Conservation (phyloP, 2,888 invertebrate species). For the Volucella bombylans region DNA sequence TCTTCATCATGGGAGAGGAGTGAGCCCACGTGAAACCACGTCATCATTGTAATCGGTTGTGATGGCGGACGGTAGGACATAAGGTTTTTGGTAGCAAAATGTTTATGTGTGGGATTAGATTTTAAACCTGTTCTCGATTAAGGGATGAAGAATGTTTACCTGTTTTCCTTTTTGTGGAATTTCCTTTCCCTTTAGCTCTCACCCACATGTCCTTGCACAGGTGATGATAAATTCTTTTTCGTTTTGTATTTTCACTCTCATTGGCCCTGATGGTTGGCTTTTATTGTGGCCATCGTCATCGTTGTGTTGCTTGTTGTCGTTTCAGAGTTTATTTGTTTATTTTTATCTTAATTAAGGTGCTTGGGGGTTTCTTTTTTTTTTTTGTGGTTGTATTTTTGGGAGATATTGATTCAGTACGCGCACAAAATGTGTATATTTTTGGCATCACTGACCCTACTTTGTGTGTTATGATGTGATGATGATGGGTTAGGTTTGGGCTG, state of each 20-base stretch:
- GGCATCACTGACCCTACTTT: conserved; percentile 48
- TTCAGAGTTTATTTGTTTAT: conserved; percentile 34
- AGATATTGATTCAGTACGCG: conserved; percentile 35
- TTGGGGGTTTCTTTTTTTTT: conserved; percentile 9
- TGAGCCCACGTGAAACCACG: conserved; percentile 46
- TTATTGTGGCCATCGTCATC: not conserved
- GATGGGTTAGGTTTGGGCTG: not conserved
- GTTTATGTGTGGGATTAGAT: not conserved
- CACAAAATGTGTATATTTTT: conserved; percentile 46
- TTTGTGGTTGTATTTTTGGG: conserved; percentile 26
- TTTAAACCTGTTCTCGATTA: not conserved
- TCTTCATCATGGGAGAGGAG: conserved; percentile 12
- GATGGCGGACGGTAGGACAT: not conserved
- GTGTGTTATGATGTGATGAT: not conserved
- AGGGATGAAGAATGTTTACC: conserved; percentile 18
- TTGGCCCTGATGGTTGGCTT: not conserved
- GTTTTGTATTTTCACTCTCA: conserved; percentile 10
- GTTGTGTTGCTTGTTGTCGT: not conserved
- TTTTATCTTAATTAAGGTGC: conserved; percentile 50
- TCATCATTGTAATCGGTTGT: conserved; percentile 37
- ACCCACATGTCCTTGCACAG: not conserved
- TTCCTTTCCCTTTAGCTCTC: conserved; percentile 10
- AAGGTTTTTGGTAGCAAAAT: not conserved
- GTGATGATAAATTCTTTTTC: conserved; percentile 15
- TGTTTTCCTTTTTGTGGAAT: not conserved